Conservation (phyloP, 2,888 invertebrate genomes). For the Agrochola circellaris region DNA sequence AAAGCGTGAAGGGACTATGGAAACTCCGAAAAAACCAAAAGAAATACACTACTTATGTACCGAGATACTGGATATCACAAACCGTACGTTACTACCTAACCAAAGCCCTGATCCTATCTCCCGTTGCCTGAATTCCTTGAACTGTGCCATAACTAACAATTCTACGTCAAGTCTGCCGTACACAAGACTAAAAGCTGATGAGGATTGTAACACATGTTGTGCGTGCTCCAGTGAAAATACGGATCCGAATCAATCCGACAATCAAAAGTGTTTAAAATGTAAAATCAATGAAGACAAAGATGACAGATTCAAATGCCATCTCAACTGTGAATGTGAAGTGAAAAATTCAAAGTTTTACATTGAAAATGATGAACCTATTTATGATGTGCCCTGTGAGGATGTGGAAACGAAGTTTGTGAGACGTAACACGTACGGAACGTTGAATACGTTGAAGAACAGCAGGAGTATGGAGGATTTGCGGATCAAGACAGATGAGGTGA, state of each 20-base stretch:
- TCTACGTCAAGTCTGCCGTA: conserved; percentile 86
- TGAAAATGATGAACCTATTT: conserved; percentile 90
- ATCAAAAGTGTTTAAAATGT: conserved; percentile 78
- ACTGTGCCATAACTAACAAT: conserved; percentile 81
- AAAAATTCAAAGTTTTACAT: conserved; percentile 81
- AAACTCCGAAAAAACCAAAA: conserved; percentile 80
- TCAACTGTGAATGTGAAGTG: conserved; percentile 80
- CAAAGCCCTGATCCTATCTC: conserved; percentile 78
- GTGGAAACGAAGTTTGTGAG: conserved; percentile 53
- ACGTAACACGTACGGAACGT: conserved; percentile 76
- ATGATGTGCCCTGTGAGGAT: conserved; percentile 90
- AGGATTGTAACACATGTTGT: conserved; percentile 70
- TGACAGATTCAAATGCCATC: conserved; percentile 83
- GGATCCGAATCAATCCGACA: conserved; percentile 53
- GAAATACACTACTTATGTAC: conserved; percentile 89
- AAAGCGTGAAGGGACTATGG: conserved; percentile 80
- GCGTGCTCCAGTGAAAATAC: conserved; percentile 76
- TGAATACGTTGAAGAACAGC: conserved; percentile 77
- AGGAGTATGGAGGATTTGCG: conserved; percentile 82
- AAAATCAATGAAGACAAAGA: conserved; percentile 75
- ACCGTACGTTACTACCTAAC: conserved; percentile 77
- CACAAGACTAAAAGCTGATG: conserved; percentile 74
- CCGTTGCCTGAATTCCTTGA: conserved; percentile 85
- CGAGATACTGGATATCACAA: conserved; percentile 85
- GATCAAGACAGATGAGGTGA: conserved; percentile 71